These are phyloP conservation scores for Geococcyx californianus DNA, from an alignment of 2,113 vertebrate species.

Conservation along the genomic window DNA sequence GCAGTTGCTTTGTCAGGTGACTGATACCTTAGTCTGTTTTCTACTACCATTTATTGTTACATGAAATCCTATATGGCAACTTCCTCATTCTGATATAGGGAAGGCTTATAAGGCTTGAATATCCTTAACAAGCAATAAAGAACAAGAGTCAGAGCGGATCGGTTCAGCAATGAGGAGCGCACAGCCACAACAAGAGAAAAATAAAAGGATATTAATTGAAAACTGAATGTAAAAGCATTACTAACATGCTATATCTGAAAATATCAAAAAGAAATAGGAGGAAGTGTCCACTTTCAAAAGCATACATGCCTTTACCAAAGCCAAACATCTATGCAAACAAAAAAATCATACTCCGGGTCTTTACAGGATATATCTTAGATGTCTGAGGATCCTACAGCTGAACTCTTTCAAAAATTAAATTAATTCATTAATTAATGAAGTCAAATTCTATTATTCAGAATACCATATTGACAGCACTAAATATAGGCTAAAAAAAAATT, in stretches of 20 bases:
- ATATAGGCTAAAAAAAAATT: neutral
- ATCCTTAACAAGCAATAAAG: neutral
- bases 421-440: neutral
- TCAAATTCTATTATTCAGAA: neutral
- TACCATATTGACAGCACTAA: neutral
- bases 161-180: neutral
- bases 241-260: neutral
- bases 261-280: neutral
- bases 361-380: neutral
- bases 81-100: neutral
- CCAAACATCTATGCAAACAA: neutral
- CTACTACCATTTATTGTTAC: neutral
- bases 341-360: neutral
- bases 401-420: neutral
- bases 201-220: neutral
- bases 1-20: neutral
- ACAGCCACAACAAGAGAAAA: neutral
- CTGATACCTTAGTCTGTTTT: neutral
- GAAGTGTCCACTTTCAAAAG: neutral
- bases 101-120: neutral
- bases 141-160: neutral
- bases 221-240: neutral
- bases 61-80: neutral
- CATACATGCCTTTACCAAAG: neutral
- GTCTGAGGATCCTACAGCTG: neutral